Evolutionary conservation across 2,797 vertebrate species (phyloP).

Genomic region (Enteromius treurensis): DNA sequence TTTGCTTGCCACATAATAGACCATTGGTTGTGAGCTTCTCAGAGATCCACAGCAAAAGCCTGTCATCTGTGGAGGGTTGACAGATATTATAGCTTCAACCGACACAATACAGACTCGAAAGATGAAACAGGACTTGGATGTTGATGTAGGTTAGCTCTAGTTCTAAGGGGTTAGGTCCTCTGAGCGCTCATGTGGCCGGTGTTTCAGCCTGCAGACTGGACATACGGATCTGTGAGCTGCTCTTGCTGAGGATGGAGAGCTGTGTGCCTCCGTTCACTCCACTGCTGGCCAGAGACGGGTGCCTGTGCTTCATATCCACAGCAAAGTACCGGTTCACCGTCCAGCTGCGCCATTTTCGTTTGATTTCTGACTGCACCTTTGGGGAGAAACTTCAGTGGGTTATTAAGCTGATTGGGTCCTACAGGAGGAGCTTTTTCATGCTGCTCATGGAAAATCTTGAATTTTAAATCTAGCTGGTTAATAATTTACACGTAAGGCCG

Average conservation of each 20-base stretch:
- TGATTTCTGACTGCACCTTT: slow-evolving; percentile 99
- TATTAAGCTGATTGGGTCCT: slow-evolving; percentile 74
- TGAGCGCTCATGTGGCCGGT: slow-evolving; percentile 56
- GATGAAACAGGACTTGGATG: slow-evolving; percentile 28
- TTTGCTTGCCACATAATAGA: slow-evolving; percentile 25
- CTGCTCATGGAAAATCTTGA: neutral
- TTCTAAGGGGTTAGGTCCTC: slow-evolving; percentile 39
- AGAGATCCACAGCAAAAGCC: slow-evolving; percentile 5
- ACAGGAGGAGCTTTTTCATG: slow-evolving; percentile 15
- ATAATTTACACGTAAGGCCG: neutral
- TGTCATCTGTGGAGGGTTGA: slow-evolving; percentile 5
- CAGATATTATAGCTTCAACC: slow-evolving; percentile 8
- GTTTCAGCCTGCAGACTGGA: slow-evolving; percentile 92
- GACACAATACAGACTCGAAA: slow-evolving; percentile 17
- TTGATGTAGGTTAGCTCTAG: slow-evolving; percentile 41
- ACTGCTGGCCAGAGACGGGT: slow-evolving; percentile 97
- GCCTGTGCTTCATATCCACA: slow-evolving; percentile 97
- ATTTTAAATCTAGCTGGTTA: neutral
- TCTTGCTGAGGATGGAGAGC: slow-evolving; percentile 99
- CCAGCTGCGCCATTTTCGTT: slow-evolving; percentile 99
- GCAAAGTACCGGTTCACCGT: slow-evolving; percentile 98
- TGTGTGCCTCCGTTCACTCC: slow-evolving; percentile 97
- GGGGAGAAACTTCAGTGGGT: slow-evolving; percentile 86
- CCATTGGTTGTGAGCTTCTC: slow-evolving; percentile 1
- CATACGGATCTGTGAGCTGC: slow-evolving; percentile 99